phyloP scores from a whole-genome alignment of 2,888 invertebrate species.

The Amphiduros pacificus region DNA sequence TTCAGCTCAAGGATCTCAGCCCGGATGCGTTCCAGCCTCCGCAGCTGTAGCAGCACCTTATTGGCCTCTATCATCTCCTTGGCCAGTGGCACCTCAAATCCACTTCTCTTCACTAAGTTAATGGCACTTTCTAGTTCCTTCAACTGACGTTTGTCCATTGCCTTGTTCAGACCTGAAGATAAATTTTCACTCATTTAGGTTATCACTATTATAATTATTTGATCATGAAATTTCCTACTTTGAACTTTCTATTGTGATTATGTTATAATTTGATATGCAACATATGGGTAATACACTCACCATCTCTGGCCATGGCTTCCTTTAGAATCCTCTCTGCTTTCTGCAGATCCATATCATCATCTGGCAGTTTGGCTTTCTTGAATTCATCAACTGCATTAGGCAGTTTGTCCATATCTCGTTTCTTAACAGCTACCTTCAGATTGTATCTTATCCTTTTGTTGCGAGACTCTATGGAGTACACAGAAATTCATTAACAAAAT shows the following conservation, averaged over 20 bases:
- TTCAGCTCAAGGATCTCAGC: slow-evolving; percentile 43
- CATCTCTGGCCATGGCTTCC: slow-evolving; percentile 47
- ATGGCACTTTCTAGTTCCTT: slow-evolving; percentile 51
- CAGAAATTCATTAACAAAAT: not conserved
- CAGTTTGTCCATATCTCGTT: slow-evolving; percentile 42
- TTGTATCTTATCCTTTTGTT: slow-evolving; percentile 88
- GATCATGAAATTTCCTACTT: too few relatives aligned
- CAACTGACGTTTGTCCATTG: slow-evolving; percentile 47
- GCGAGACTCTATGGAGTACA: slow-evolving; percentile 49
- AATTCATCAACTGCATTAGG: slow-evolving; percentile 50
- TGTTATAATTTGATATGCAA: too few relatives aligned
- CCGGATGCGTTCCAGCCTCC: slow-evolving; percentile 36
- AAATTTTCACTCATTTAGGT: too few relatives aligned
- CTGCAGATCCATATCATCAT: slow-evolving; percentile 52
- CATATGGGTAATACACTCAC: too few relatives aligned
- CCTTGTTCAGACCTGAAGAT: slow-evolving; percentile 43
- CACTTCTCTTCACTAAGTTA: slow-evolving; percentile 45
- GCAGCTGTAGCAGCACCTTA: slow-evolving; percentile 23
- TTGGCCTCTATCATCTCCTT: slow-evolving; percentile 48
- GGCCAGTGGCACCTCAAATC: slow-evolving; percentile 45
- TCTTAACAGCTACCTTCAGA: slow-evolving; percentile 65
- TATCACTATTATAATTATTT: too few relatives aligned
- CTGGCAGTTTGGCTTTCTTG: slow-evolving; percentile 48
- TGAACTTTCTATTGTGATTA: too few relatives aligned
- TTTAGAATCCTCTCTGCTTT: slow-evolving; percentile 49